Conservation (phyloP, 53 echinoderm and acorn worm species). For the Crossaster papposus region DNA sequence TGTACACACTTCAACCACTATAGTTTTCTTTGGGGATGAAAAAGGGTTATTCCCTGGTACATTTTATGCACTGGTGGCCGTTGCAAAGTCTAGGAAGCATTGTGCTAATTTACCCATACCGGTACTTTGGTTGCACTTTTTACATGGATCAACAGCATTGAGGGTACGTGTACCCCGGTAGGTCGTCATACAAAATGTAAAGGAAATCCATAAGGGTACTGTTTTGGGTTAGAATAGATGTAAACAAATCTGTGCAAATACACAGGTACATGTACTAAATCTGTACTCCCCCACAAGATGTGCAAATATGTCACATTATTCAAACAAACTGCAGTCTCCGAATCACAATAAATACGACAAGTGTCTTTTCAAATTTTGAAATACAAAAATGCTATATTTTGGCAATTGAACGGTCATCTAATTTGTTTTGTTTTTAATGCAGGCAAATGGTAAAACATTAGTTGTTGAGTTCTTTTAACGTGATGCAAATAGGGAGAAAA, state of each 20-base stretch:
- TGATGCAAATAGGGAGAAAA: conserved; percentile 5
- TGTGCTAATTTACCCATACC: not conserved
- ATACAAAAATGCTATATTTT: not conserved
- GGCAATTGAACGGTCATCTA: conserved; percentile 5
- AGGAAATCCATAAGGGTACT: no score
- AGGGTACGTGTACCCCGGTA: not conserved
- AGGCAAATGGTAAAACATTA: conserved; percentile 4
- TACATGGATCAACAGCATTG: not conserved
- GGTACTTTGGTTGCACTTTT: not conserved
- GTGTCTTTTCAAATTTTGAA: not conserved
- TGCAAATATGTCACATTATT: not conserved
- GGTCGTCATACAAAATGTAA: no score
- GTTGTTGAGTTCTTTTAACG: conserved; percentile 28
- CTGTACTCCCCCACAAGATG: not conserved
- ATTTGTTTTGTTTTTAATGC: not conserved
- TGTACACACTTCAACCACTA: not conserved
- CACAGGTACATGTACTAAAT: not conserved
- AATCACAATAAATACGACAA: not conserved
- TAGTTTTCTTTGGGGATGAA: not conserved
- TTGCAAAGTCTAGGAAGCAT: not conserved
- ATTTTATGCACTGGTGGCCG: not conserved
- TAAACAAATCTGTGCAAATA: not conserved
- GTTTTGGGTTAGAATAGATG: not conserved
- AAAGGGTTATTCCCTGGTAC: not conserved
- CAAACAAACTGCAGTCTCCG: not conserved